Evolutionary conservation across 2,888 invertebrate genomes (phyloP), one percentile per base, ranked within the genome.

Genomic region (Lordiphosa andalusiaca): DNA sequence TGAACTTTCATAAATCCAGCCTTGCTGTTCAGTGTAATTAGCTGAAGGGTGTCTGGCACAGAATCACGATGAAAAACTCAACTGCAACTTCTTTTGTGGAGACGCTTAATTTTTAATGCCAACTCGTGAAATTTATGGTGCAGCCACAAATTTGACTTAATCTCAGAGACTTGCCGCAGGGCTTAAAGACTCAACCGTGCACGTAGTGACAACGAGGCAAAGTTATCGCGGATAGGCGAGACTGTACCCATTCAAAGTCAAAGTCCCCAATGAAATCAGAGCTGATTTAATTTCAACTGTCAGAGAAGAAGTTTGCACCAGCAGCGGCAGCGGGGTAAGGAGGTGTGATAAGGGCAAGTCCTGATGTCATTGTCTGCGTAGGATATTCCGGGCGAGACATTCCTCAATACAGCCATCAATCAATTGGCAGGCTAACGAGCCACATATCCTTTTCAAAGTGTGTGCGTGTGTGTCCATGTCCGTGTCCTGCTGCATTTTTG

Each of bases 81-180:
- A 54, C 74, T 65, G 77, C 72, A 72, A 67, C 70, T 72, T 53
- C 55, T 30, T 41, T 39, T 58, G 59, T 58, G 71, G 64, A 53
- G 59, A 53, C 67, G 71, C 81, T 84, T 81, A 84, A 86, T 86
- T 86, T 84, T 87, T 86, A 86, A 86, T 86, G 81, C 85, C 72
- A 53, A 53, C 53, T 67, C 67, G 48, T 65, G 67, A 76, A 86
- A 87, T 87, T 87, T 87, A 87, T 87, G 80, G 74, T 75, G 62
- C 62, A 67, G 71, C 84, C 82, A 75, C 81, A 81, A 84, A 83
- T 84, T 85, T 73, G 70, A 78, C 73, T 84, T 84, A 84, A 85
- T 76, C 78, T 70, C 69, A 53, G 25, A 58, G 46, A 49, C 59
- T 51, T 71, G 63, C 71, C 76, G 62, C 35, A 60, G 71, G 73